phyloP scores from a whole-genome alignment of 2,113 vertebrate genomes.

The Halcyon senegalensis region DNA sequence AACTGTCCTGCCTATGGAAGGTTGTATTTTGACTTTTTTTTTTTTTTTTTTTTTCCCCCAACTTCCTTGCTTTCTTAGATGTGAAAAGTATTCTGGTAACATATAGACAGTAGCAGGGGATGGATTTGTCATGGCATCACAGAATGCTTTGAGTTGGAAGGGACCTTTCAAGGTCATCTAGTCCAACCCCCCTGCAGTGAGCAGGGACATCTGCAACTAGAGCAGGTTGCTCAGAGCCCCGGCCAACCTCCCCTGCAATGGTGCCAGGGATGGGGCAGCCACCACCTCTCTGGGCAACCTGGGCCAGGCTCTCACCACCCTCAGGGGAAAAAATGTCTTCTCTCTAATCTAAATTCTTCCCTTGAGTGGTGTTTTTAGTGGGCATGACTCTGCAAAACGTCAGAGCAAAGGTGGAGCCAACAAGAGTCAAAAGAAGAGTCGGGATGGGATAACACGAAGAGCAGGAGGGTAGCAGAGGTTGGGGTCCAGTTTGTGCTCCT shows the following conservation, averaged over 20 bases:
- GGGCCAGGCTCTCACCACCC: too few species aligned
- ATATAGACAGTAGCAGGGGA: not conserved
- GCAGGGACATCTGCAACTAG: not conserved
- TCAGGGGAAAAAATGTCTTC: not conserved
- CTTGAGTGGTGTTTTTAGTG: not conserved
- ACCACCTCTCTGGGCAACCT: not conserved
- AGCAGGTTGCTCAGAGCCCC: not conserved
- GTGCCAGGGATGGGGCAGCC: not conserved
- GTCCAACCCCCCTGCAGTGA: not conserved
- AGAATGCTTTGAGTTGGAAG: not conserved
- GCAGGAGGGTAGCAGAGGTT: not conserved
- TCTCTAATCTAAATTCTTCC: not conserved
- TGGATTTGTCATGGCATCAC: not conserved
- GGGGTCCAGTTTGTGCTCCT: not conserved
- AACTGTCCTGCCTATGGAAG: not conserved
- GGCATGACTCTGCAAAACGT: not conserved
- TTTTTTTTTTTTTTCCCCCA: not conserved
- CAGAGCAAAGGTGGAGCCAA: not conserved
- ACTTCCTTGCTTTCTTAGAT: not conserved
- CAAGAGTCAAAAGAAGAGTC: not conserved
- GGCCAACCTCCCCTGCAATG: not conserved
- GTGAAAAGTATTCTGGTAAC: not conserved
- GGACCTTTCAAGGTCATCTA: not conserved
- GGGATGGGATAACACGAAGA: accelerated
- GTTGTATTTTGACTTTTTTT: not conserved